These are phyloP conservation scores for Plutomurus gul DNA, from an alignment of 1,140 invertebrate genomes.

Conservation along the genomic window DNA sequence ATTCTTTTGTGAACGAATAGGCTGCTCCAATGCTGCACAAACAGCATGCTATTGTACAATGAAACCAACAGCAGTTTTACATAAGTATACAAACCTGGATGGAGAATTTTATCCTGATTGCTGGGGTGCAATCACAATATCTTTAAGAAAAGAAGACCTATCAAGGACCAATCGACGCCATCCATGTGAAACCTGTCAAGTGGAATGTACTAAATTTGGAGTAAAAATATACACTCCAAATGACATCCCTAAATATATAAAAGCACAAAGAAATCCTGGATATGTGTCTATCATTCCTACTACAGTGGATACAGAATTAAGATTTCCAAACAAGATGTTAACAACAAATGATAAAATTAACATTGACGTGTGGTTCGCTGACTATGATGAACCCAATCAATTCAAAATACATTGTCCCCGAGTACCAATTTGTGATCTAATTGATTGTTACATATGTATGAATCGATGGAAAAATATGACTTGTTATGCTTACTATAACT, in stretches of 20 bases:
- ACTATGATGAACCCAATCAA: no score
- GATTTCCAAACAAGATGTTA: no score
- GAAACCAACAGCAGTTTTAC: neutral
- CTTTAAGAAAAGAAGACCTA: neutral
- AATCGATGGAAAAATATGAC: neutral
- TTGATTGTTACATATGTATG: neutral
- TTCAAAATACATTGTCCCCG: no score
- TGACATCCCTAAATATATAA: neutral
- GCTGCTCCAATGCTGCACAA: neutral
- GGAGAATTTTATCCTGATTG: neutral
- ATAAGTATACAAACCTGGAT: neutral
- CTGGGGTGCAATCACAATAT: neutral
- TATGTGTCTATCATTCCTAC: neutral
- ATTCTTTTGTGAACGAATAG: neutral
- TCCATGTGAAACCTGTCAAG: neutral
- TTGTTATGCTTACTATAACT: neutral
- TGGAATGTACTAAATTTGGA: neutral
- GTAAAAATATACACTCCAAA: neutral
- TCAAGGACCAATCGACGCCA: neutral
- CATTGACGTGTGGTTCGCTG: no score
- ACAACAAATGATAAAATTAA: no score
- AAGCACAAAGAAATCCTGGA: neutral
- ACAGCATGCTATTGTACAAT: neutral
- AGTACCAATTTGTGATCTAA: neutral
- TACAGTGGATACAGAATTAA: neutral